Conservation (phyloP, 2,888 invertebrate genomes). For the Lymantria dispar region DNA sequence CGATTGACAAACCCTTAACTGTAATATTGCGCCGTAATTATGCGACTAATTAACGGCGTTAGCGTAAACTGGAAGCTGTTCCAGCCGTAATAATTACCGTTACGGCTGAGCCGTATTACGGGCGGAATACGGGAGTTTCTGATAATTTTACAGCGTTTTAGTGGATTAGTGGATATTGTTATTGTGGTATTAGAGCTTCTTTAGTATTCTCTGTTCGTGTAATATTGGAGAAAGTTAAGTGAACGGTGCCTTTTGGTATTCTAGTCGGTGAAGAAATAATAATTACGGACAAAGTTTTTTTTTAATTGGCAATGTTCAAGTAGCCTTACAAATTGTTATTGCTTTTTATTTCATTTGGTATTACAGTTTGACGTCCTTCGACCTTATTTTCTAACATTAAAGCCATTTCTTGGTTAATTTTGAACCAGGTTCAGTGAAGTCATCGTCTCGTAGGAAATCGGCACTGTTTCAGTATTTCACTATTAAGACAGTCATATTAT, state of each 20-base stretch:
- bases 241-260: background rate
- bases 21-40: constrained; percentile 18
- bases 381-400: background rate
- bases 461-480: too few relatives aligned
- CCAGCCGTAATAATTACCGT: constrained; percentile 16
- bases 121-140: constrained; percentile 2
- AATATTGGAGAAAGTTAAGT: background rate
- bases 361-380: background rate
- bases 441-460: too few relatives aligned
- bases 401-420: too few relatives aligned
- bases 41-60: constrained; percentile 24
- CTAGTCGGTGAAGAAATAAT: background rate
- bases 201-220: background rate
- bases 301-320: background rate
- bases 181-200: constrained; percentile 18
- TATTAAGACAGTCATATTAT: too few relatives aligned
- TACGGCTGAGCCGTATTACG: constrained; percentile 14
- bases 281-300: background rate
- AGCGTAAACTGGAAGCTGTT: constrained; percentile 23
- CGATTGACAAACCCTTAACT: constrained; percentile 13
- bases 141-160: constrained; percentile 15
- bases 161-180: constrained; percentile 19
- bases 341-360: background rate
- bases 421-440: too few relatives aligned
- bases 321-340: background rate